Base-by-base conservation (phyloP, 2,888 invertebrate species). In the Torymus texanus region DNA sequence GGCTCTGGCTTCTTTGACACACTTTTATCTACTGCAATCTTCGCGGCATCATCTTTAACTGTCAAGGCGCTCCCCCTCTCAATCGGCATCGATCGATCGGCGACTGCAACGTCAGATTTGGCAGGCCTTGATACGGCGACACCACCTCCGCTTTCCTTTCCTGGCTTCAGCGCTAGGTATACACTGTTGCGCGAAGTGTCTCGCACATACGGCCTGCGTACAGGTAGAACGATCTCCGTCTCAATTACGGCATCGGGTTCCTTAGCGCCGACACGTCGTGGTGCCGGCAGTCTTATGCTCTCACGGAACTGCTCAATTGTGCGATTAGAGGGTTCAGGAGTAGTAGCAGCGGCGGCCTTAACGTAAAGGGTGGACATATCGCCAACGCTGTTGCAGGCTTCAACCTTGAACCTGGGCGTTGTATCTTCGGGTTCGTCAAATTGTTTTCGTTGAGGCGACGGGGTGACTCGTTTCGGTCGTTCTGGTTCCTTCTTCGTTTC, bases 121-220 rank as follows among this genome's bases (percentile, higher is more conserved):
- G 81, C 81, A 76, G 56, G 59, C 75, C 72, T 78, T 67, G 72
- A 21, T 29, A 14, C 53, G 50, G 14, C 61, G 16, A 11, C 41
- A n/a, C 16, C n/a, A 8, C 16, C 56, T 16, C n/a, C 62, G 14
- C 58, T 66, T 10, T 21, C 41, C 41, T 41, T 41, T 41, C 41
- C 41, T 41, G 82, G 73, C 75, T 85, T 90, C 73, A 90, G 80
- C n/a, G 89, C 90, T 18, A 88, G 85, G 72, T 89, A 82, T 18
- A 87, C 89, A 75, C 89, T 90, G 77, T 89, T 89, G 16, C 88
- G 84, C 53, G 89, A 83, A 0, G 87, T 83, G 73, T 90, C 90
- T 76, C 85, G 88, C n/a, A 88, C 78, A 78, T 90, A 90, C 0
- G 84, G 82, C 70, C 85, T 87, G 63, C 84, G 87, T 2, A 87